Percentiles rank a stretch among this genome's conserved stretches.
phyloP scores from a whole-genome alignment of 2,113 vertebrate species.

The Rhodinocichla rosea region DNA sequence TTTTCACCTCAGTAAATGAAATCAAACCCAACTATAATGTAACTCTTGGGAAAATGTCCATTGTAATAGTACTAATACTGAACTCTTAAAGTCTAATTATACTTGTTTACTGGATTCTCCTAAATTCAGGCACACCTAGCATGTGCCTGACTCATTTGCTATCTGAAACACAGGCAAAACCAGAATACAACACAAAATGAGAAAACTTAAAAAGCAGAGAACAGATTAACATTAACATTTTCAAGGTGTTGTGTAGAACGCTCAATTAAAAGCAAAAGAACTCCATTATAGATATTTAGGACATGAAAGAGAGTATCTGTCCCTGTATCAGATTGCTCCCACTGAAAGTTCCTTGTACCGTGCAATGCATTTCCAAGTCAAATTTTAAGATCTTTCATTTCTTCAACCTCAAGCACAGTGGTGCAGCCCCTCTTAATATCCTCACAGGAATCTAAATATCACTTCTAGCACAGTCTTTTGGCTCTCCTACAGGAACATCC shows the following conservation, averaged over 20 bases:
- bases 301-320: neutral
- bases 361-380: neutral
- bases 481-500: neutral
- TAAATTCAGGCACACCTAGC: neutral
- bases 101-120: neutral
- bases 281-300: neutral
- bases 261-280: neutral
- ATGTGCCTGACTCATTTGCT: neutral
- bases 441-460: neutral
- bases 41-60: neutral
- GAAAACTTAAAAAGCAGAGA: neutral
- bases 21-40: neutral
- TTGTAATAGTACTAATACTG: neutral
- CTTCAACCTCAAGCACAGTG: neutral
- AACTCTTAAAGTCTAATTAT: neutral
- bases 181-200: neutral
- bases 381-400: neutral
- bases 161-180: neutral
- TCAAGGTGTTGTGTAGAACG: neutral
- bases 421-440: neutral
- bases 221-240: neutral
- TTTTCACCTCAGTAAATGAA: slow-evolving; percentile 24
- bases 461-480: neutral
- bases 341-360: neutral
- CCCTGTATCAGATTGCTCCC: neutral